phyloP scores from a whole-genome alignment of 2,888 invertebrate genomes.

The Tridacna gigas region DNA sequence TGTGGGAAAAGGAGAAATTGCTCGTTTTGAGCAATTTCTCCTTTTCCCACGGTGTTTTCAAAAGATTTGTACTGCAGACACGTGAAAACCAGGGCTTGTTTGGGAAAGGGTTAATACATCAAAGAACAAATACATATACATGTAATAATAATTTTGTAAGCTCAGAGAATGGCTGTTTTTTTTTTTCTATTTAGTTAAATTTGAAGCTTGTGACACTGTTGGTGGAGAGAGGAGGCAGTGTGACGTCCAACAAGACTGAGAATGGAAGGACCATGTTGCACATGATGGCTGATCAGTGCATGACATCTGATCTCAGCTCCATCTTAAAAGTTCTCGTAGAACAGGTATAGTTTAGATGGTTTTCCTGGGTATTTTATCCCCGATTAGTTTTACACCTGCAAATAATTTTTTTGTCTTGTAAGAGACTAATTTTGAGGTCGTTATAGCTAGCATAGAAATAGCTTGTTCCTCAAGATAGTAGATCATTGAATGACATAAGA shows the following conservation, averaged over 20 bases:
- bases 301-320: conserved; percentile 74
- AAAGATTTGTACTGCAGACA: background rate
- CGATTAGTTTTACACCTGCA: no score
- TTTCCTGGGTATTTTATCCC: background rate
- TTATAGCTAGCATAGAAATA: no score
- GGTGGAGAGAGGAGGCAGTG: conserved; percentile 81
- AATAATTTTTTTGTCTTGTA: no score
- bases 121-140: no score
- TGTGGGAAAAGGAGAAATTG: conserved; percentile 4
- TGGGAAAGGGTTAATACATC: no score
- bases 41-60: background rate
- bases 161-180: background rate
- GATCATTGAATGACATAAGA: no score
- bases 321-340: conserved; percentile 77
- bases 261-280: conserved; percentile 84
- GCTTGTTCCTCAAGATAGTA: no score
- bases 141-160: no score
- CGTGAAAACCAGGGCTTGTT: no score
- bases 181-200: conserved; percentile 73
- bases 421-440: no score
- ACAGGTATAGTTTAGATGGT: conserved; percentile 63
- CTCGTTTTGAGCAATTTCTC: background rate
- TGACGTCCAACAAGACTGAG: conserved; percentile 81
- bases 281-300: conserved; percentile 83
- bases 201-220: conserved; percentile 82